A percentile compares a stretch with the other conserved stretches of the same genome.
phyloP scores from a whole-genome alignment of 2,888 invertebrate species.

The Neoascia interrupta region DNA sequence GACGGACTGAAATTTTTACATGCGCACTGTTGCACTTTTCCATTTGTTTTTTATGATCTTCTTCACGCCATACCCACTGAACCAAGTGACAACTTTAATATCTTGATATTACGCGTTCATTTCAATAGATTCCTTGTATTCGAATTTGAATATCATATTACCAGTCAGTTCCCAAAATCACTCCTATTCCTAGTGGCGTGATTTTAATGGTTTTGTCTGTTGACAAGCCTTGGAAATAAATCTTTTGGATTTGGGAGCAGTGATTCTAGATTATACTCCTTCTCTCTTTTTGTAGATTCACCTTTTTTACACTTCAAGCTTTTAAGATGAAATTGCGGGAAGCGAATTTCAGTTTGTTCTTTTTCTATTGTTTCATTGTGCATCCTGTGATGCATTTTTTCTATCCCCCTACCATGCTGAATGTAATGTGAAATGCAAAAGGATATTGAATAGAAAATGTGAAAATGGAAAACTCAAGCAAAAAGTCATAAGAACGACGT shows the following conservation, averaged over 20 bases:
- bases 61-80: neutral
- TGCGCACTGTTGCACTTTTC: too few relatives aligned
- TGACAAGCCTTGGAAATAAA: slow-evolving; percentile 47
- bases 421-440: slow-evolving; percentile 55
- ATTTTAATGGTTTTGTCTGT: slow-evolving; percentile 46
- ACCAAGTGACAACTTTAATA: slow-evolving; percentile 53
- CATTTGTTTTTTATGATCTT: too few relatives aligned
- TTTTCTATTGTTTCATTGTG: too few relatives aligned
- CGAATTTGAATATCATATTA: slow-evolving; percentile 34
- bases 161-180: slow-evolving; percentile 8
- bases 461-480: slow-evolving; percentile 56
- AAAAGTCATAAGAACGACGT: slow-evolving; percentile 34
- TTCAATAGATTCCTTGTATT: slow-evolving; percentile 55
- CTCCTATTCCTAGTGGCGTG: slow-evolving; percentile 18
- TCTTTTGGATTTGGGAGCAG: slow-evolving; percentile 51
- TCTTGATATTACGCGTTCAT: slow-evolving; percentile 64
- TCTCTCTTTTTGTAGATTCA: too few relatives aligned
- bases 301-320: too few relatives aligned
- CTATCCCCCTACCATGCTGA: slow-evolving; percentile 25
- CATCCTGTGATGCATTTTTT: too few relatives aligned
- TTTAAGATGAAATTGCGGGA: too few relatives aligned
- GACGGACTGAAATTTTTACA: too few relatives aligned
- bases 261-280: slow-evolving; percentile 42
- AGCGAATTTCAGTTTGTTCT: too few relatives aligned
- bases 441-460: slow-evolving; percentile 67